Conservation (phyloP, 2,113 vertebrate species). For the Nerophis ophidion region DNA sequence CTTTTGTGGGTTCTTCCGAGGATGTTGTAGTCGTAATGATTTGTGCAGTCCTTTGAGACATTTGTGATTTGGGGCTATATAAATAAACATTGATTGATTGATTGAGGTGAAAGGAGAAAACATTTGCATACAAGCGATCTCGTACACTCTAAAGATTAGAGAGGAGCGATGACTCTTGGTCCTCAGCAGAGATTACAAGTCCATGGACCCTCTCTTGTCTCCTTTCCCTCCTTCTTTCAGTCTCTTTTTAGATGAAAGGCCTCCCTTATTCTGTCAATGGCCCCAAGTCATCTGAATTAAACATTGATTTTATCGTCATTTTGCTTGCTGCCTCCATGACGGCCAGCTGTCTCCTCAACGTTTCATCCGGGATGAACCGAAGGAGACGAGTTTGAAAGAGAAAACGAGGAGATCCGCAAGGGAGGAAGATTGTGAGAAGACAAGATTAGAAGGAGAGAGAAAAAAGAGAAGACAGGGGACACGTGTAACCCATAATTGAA, state of each 20-base stretch:
- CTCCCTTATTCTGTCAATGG: conserved; percentile 73
- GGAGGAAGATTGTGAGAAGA: conserved; percentile 33
- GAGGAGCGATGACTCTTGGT: conserved; percentile 24
- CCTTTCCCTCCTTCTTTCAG: conserved; percentile 46
- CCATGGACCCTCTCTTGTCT: conserved; percentile 60
- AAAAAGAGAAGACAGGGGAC: conserved; percentile 46
- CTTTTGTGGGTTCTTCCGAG: too few relatives aligned
- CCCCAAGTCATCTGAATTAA: conserved; percentile 78
- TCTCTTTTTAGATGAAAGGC: conserved; percentile 77
- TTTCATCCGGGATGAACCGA: conserved; percentile 19
- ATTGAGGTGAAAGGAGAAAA: conserved; percentile 10
- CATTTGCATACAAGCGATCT: conserved; percentile 16
- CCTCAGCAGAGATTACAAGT: conserved; percentile 59
- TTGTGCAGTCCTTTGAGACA: too few relatives aligned
- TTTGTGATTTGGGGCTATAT: too few relatives aligned
- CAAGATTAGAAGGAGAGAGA: conserved; percentile 44
- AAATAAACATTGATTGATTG: too few relatives aligned
- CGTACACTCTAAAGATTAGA: conserved; percentile 16
- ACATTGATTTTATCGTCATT: conserved; percentile 76
- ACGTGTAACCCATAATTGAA: conserved; percentile 31
- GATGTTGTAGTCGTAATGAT: too few relatives aligned
- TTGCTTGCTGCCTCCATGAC: conserved; percentile 58
- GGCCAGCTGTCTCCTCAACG: conserved; percentile 43
- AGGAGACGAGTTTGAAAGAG: conserved; percentile 42
- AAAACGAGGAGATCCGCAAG: conserved; percentile 24